Evolutionary conservation across 2,797 vertebrate genomes (phyloP).

Genomic region (Intellagama lesueurii): DNA sequence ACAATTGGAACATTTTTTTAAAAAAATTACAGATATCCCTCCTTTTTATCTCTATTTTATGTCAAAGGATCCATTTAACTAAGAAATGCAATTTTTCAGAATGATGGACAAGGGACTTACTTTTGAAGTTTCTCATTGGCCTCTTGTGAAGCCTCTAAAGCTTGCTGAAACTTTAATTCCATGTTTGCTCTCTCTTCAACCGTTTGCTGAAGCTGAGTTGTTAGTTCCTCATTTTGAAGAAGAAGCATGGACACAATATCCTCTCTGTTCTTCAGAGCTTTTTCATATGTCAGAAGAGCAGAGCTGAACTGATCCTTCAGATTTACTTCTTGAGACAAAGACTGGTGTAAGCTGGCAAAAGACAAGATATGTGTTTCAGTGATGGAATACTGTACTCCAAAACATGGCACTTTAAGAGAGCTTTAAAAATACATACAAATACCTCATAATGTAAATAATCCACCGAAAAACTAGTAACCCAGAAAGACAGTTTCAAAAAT

Average conservation of each 20-base stretch:
- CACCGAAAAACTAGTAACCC: neutral
- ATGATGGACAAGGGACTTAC: conserved; percentile 76
- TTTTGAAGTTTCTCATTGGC: conserved; percentile 86
- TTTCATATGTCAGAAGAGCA: conserved; percentile 69
- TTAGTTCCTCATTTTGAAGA: conserved; percentile 78
- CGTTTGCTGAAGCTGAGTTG: conserved; percentile 82
- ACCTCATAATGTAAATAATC: neutral
- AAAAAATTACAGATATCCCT: neutral
- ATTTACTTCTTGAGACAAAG: conserved; percentile 78
- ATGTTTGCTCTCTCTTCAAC: conserved; percentile 78
- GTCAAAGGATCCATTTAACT: neutral
- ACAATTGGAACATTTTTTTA: neutral
- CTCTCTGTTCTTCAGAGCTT: conserved; percentile 66
- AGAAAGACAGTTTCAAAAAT: neutral
- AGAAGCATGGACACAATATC: conserved; percentile 74
- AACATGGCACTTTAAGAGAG: neutral
- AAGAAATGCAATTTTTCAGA: conserved; percentile 30
- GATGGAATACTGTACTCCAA: conserved; percentile 43
- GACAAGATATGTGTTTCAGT: conserved; percentile 45
- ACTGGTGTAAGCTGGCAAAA: conserved; percentile 79
- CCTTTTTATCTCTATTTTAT: neutral
- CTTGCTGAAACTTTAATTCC: conserved; percentile 82
- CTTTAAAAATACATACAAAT: conserved; percentile 14
- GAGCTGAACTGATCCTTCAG: conserved; percentile 75
- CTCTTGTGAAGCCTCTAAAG: conserved; percentile 80